Evolutionary conservation across 2,797 vertebrate species (phyloP).

Genomic region (Myotis pilosus): DNA sequence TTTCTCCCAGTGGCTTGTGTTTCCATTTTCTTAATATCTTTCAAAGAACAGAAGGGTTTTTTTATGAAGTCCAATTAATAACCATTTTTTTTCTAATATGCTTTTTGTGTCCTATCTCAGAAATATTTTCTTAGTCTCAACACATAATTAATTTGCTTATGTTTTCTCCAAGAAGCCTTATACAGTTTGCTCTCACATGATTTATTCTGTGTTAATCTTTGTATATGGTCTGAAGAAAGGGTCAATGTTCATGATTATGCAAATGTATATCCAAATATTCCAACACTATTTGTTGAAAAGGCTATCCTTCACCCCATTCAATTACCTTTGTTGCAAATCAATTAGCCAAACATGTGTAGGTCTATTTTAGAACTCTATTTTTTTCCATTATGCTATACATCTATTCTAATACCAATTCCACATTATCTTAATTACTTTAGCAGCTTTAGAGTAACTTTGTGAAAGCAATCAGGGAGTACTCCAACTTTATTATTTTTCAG

Average conservation of each 20-base stretch:
- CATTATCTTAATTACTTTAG: background rate
- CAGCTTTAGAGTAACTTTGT: background rate
- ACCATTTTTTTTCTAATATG: background rate
- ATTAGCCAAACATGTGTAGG: background rate
- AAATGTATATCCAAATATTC: background rate
- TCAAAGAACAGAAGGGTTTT: background rate
- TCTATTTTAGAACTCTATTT: background rate
- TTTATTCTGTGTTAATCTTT: background rate
- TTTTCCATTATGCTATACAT: background rate
- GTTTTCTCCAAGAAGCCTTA: background rate
- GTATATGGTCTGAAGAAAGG: background rate
- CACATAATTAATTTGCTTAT: background rate
- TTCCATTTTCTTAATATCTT: slow-evolving; percentile 32
- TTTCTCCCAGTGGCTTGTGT: background rate
- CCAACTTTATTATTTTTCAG: background rate
- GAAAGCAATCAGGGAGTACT: background rate
- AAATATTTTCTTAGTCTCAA: background rate
- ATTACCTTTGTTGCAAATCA: background rate
- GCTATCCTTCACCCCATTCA: background rate
- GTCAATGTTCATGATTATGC: background rate
- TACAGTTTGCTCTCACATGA: background rate
- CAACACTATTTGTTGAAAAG: background rate
- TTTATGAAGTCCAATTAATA: background rate
- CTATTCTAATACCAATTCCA: background rate
- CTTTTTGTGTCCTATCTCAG: background rate